Evolutionary conservation across 2,113 vertebrate genomes (phyloP).

Genomic region (Catharus fuscescens): DNA sequence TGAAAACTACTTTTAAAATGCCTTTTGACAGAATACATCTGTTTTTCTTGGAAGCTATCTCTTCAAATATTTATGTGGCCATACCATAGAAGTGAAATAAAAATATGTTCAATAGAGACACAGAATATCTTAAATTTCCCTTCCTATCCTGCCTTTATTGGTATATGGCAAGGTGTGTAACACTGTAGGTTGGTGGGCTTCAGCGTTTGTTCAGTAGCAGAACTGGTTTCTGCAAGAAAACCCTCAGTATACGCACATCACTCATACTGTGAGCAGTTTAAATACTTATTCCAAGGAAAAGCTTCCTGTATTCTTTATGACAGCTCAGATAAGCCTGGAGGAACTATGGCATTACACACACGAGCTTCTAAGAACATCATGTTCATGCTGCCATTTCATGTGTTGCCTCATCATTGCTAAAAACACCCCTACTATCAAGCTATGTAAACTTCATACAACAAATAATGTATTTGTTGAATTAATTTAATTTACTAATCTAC

Average conservation of each 20-base stretch:
- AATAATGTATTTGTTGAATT: neutral
- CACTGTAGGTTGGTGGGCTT: neutral
- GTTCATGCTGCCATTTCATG: neutral
- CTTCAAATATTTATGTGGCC: neutral
- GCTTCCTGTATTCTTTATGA: neutral
- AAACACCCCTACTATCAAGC: neutral
- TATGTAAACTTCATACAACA: neutral
- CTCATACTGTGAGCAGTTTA: neutral
- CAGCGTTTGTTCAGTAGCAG: neutral
- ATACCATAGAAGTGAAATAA: neutral
- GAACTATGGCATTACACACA: neutral
- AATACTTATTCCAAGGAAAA: neutral
- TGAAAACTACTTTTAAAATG: neutral
- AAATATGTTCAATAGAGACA: neutral
- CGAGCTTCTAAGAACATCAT: too few species aligned
- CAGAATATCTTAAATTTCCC: neutral
- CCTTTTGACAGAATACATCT: neutral
- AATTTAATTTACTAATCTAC: neutral
- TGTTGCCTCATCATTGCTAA: neutral
- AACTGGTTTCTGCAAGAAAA: neutral
- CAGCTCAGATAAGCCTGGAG: neutral
- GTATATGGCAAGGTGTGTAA: neutral
- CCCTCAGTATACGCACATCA: fast-evolving
- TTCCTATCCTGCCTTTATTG: neutral
- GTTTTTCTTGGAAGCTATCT: neutral